Evolutionary conservation across 2,888 invertebrate genomes (phyloP).

Genomic region (Parnassius orleans): DNA sequence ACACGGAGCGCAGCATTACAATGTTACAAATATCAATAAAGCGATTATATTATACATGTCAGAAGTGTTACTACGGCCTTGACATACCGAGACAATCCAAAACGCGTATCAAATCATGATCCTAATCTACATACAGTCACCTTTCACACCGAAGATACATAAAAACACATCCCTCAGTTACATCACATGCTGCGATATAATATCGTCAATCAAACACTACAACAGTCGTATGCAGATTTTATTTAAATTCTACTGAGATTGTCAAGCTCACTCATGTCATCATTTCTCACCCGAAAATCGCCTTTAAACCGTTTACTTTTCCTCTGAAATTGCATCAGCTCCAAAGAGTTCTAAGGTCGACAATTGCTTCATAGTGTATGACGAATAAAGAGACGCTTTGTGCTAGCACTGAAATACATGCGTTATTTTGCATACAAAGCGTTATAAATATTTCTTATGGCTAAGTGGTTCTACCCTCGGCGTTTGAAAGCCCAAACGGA

Average conservation of each 20-base stretch:
- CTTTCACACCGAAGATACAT: slow-evolving; percentile 58
- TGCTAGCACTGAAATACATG: slow-evolving; percentile 59
- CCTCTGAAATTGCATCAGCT: slow-evolving; percentile 40
- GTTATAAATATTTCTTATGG: slow-evolving; percentile 76
- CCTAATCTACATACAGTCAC: slow-evolving; percentile 74
- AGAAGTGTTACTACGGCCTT: slow-evolving; percentile 59
- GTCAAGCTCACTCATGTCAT: slow-evolving; percentile 56
- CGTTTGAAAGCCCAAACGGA: slow-evolving; percentile 66
- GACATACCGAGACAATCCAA: slow-evolving; percentile 59
- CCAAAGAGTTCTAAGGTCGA: slow-evolving; percentile 51
- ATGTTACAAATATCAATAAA: slow-evolving; percentile 46
- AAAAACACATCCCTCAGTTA: slow-evolving; percentile 50
- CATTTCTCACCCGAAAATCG: slow-evolving; percentile 46
- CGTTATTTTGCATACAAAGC: slow-evolving; percentile 78
- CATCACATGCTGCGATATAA: slow-evolving; percentile 49
- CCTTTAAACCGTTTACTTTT: slow-evolving; percentile 35
- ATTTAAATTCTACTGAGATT: slow-evolving; percentile 58
- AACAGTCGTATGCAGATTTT: slow-evolving; percentile 64
- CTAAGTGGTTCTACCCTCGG: slow-evolving; percentile 55
- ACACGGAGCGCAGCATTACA: slow-evolving; percentile 45
- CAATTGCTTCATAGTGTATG: slow-evolving; percentile 46
- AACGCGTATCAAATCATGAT: slow-evolving; percentile 66
- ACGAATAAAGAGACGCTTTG: slow-evolving; percentile 56
- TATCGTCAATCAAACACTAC: slow-evolving; percentile 64
- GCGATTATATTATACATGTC: slow-evolving; percentile 53